Evolutionary conservation across 2,113 vertebrate genomes (phyloP).

Genomic region (Platysternon megacephalum): DNA sequence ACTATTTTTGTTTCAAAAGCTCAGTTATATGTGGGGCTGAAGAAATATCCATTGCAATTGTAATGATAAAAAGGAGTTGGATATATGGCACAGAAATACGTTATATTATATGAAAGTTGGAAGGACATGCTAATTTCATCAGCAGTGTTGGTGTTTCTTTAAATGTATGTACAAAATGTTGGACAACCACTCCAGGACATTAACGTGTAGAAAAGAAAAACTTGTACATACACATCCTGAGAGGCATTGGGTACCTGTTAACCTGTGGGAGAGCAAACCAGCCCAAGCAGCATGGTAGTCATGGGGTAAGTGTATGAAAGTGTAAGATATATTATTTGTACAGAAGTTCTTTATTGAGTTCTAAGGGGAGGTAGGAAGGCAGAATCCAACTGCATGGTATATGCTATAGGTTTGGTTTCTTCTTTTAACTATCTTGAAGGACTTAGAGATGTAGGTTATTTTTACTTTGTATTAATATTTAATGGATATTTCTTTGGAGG

Average conservation of each 20-base stretch:
- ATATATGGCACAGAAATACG: not conserved
- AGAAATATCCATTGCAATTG: not conserved
- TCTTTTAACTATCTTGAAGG: not conserved
- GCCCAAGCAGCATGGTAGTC: not conserved
- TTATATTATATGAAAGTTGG: not conserved
- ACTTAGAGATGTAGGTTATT: not conserved
- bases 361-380: not conserved
- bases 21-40: not conserved
- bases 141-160: not conserved
- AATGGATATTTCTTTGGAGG: too few relatives aligned
- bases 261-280: not conserved
- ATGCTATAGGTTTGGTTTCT: not conserved
- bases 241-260: not conserved
- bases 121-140: not conserved
- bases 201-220: not conserved
- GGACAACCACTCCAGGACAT: not conserved
- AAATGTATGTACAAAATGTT: not conserved
- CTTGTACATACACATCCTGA: not conserved
- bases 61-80: not conserved
- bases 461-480: too few relatives aligned
- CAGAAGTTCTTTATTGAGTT: not conserved
- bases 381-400: not conserved
- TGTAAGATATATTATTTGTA: not conserved
- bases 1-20: not conserved
- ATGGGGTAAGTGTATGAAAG: not conserved